These are phyloP conservation scores for Clarias batrachus DNA, from an alignment of 2,113 vertebrate species.

Conservation along the genomic window DNA sequence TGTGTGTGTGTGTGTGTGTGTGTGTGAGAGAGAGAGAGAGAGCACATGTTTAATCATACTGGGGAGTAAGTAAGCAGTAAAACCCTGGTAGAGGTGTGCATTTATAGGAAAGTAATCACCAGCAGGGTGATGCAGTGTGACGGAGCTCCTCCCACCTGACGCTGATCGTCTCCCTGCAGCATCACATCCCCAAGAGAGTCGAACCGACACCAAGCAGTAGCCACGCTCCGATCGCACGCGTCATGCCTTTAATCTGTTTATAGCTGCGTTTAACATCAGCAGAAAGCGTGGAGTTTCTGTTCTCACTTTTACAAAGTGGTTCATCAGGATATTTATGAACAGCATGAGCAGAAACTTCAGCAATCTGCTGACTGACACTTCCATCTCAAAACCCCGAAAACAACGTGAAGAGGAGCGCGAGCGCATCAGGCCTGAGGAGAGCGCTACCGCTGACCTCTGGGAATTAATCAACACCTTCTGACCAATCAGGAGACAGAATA, in stretches of 20 bases:
- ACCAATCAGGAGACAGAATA: neutral
- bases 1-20: neutral
- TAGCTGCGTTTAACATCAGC: neutral
- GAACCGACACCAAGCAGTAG: neutral
- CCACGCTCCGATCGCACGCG: neutral
- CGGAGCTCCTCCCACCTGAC: neutral
- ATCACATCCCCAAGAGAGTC: neutral
- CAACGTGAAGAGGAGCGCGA: neutral
- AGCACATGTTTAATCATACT: neutral
- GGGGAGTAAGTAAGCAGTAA: neutral
- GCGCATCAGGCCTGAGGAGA: neutral
- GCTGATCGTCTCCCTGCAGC: neutral
- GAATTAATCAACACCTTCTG: neutral
- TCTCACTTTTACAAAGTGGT: neutral
- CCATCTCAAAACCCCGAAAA: neutral
- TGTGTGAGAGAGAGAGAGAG: neutral
- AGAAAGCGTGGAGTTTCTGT: neutral
- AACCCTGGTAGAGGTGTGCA: neutral
- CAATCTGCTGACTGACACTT: neutral
- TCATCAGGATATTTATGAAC: neutral
- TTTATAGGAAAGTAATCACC: neutral
- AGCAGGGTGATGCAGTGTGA: neutral
- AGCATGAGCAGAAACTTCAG: neutral
- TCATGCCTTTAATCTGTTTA: neutral
- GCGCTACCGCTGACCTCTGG: neutral